Conservation (phyloP, 1,140 invertebrate genomes). For the Meloidogyne floridensis region DNA sequence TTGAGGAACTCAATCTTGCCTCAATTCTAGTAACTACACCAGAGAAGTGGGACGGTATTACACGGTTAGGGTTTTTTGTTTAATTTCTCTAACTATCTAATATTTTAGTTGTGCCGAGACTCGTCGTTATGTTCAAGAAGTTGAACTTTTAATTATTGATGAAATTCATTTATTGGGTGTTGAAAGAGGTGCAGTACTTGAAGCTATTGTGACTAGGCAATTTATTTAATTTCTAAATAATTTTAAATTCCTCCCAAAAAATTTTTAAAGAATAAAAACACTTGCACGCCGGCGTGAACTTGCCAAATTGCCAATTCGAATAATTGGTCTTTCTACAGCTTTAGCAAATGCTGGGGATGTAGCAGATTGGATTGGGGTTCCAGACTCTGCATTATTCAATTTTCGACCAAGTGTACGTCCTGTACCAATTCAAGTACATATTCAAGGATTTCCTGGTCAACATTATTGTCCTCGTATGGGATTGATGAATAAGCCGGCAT, state of each 20-base stretch:
- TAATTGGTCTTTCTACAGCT: conserved; percentile 94
- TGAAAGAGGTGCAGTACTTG: conserved; percentile 74
- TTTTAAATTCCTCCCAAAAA: neutral
- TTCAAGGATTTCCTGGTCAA: conserved; percentile 87
- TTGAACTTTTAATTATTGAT: conserved; percentile 92
- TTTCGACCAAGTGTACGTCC: conserved; percentile 95
- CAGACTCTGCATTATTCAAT: conserved; percentile 81
- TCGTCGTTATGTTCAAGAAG: conserved; percentile 86
- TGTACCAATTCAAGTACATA: conserved; percentile 92
- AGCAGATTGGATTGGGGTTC: conserved; percentile 91
- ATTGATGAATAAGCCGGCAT: conserved; percentile 98
- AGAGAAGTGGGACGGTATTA: conserved; percentile 99
- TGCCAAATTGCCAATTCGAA: conserved; percentile 76
- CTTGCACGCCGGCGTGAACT: conserved; percentile 66
- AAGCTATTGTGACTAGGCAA: conserved; percentile 75
- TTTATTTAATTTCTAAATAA: neutral
- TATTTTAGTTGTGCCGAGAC: conserved; percentile 81
- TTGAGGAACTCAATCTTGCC: conserved; percentile 78
- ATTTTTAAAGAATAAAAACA: conserved; percentile 71
- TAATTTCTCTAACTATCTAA: too few relatives aligned
- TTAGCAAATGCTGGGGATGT: conserved; percentile 94
- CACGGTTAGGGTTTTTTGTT: conserved; percentile 69
- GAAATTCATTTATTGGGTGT: conserved; percentile 92
- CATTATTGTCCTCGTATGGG: conserved; percentile 99
- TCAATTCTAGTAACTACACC: conserved; percentile 96